A percentile compares a stretch with the other conserved stretches of the same genome.
Conservation (phyloP, 2,888 invertebrate species). For the Metallyticus violacea region DNA sequence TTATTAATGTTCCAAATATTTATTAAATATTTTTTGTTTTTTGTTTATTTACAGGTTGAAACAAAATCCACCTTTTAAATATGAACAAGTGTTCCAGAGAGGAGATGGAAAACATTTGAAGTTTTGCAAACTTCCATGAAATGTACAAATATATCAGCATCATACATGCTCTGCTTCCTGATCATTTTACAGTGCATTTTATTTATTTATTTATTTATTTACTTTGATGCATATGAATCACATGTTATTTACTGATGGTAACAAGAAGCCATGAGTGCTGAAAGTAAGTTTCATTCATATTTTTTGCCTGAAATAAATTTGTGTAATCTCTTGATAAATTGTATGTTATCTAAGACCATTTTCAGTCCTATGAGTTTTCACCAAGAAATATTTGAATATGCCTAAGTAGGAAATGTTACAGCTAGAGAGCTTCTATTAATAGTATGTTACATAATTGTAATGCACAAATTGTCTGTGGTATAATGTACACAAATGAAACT, state of each 20-base stretch:
- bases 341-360: too few relatives aligned
- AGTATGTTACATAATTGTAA: background rate
- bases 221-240: background rate
- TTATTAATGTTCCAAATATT: too few relatives aligned
- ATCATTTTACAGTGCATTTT: background rate
- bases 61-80: background rate
- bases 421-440: background rate
- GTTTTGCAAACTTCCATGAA: background rate
- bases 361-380: background rate
- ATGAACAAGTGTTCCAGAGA: background rate
- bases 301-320: background rate
- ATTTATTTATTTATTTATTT: background rate
- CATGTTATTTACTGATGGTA: background rate
- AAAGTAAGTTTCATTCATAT: background rate
- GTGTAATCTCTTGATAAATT: too few relatives aligned
- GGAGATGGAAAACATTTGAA: too few relatives aligned
- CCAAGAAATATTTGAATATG: background rate
- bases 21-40: too few relatives aligned
- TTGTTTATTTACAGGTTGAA: too few relatives aligned
- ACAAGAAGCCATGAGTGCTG: background rate
- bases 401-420: background rate
- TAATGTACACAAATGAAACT: background rate
- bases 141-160: background rate
- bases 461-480: background rate
- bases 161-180: background rate